Evolutionary conservation across 2,888 invertebrate genomes (phyloP).

Genomic region (Acrocyrtus sp.): DNA sequence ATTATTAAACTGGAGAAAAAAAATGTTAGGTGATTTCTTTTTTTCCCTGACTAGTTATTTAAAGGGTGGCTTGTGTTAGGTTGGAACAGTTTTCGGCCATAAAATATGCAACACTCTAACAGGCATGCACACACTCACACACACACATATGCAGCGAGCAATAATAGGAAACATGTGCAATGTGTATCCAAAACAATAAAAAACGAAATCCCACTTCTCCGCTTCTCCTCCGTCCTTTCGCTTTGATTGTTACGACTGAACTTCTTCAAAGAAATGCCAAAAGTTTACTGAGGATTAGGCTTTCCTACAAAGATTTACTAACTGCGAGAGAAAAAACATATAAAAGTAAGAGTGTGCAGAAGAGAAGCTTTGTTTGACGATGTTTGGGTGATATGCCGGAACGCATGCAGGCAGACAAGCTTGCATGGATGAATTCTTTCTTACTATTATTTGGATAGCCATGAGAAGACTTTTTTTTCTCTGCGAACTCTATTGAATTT

Average conservation of each 20-base stretch:
- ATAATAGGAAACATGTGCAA: background rate
- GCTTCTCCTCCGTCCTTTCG: background rate
- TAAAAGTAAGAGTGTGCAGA: too few relatives aligned
- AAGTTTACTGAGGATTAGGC: constrained; percentile 34
- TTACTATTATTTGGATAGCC: constrained; percentile 20
- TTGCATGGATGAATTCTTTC: constrained; percentile 19
- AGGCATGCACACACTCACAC: background rate
- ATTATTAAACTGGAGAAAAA: background rate
- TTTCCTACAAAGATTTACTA: constrained; percentile 35
- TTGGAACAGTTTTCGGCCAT: background rate
- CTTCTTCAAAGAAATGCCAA: constrained; percentile 43
- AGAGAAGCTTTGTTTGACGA: background rate
- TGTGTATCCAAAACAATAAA: background rate
- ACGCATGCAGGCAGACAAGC: constrained; percentile 7
- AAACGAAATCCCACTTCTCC: background rate
- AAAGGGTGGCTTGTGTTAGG: background rate
- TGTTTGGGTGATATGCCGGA: constrained; percentile 7
- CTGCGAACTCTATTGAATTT: background rate
- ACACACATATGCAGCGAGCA: background rate
- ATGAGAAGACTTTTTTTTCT: background rate
- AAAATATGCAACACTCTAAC: too few relatives aligned
- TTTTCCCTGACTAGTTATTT: background rate
- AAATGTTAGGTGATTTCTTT: background rate
- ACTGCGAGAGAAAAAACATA: constrained; percentile 26
- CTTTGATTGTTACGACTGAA: constrained; percentile 21